Evolutionary conservation across 2,113 vertebrate species (phyloP).

Genomic region (Brevimyrus niger): DNA sequence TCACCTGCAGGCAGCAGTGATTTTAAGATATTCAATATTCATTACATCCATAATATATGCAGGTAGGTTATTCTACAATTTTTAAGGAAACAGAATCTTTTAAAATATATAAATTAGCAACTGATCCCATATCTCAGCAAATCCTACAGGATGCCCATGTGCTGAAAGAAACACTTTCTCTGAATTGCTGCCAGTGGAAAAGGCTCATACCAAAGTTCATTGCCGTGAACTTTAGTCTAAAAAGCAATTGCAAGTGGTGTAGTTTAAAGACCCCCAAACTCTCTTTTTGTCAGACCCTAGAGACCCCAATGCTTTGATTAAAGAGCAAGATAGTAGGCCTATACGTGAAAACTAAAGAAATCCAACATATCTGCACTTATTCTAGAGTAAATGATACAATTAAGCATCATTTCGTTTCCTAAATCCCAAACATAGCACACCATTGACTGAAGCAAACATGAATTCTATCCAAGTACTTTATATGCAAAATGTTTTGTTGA

Average conservation of each 20-base stretch:
- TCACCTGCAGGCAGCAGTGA: not conserved
- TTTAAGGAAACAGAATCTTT: not conserved
- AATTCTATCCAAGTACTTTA: not conserved
- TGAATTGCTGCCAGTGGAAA: not conserved
- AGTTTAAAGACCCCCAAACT: not conserved
- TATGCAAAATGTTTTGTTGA: not conserved
- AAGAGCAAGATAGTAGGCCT: not conserved
- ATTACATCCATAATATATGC: not conserved
- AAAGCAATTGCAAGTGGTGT: not conserved
- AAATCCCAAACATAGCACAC: not conserved
- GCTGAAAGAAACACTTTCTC: not conserved
- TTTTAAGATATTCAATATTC: not conserved
- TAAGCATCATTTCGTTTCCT: not conserved
- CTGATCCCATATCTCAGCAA: not conserved
- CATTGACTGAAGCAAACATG: not conserved
- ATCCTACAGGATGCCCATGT: not conserved
- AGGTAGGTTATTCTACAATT: not conserved
- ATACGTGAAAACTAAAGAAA: not conserved
- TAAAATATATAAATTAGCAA: not conserved
- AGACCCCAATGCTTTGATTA: not conserved
- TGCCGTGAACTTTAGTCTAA: not conserved
- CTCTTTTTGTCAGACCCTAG: not conserved
- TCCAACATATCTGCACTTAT: not conserved
- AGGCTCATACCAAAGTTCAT: not conserved
- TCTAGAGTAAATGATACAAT: not conserved